Percentiles rank a stretch among this genome's conserved stretches.
These are phyloP conservation scores for Promerops cafer DNA, from an alignment of 2,113 vertebrate species.

Conservation along the genomic window DNA sequence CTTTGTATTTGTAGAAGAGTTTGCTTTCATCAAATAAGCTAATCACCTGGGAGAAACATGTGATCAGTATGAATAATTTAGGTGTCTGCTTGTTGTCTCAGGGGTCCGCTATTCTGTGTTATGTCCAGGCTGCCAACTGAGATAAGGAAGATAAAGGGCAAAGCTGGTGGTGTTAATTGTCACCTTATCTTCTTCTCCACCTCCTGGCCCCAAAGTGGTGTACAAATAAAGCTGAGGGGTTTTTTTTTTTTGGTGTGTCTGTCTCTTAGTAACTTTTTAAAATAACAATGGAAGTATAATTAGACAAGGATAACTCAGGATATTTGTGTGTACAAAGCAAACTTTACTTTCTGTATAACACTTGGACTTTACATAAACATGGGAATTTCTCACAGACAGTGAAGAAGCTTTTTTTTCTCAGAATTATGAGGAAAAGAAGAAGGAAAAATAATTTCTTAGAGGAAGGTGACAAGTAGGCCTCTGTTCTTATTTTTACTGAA, in stretches of 20 bases:
- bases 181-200: neutral
- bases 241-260: no score
- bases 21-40: neutral
- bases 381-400: neutral
- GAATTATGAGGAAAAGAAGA: neutral
- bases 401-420: neutral
- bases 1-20: neutral
- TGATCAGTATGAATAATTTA: neutral
- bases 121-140: neutral
- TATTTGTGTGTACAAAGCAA: neutral
- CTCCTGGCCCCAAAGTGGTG: neutral
- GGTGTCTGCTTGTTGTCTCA: neutral
- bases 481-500: neutral
- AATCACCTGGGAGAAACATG: neutral
- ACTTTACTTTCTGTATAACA: neutral
- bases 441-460: neutral
- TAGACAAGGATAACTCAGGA: neutral
- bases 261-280: neutral
- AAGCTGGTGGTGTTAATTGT: neutral
- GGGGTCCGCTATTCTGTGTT: neutral
- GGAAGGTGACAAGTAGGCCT: neutral
- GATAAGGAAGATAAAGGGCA: neutral
- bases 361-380: neutral
- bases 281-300: neutral
- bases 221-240: neutral